Evolutionary conservation across 2,888 invertebrate species (phyloP).

Genomic region (Drosophila formosana): DNA sequence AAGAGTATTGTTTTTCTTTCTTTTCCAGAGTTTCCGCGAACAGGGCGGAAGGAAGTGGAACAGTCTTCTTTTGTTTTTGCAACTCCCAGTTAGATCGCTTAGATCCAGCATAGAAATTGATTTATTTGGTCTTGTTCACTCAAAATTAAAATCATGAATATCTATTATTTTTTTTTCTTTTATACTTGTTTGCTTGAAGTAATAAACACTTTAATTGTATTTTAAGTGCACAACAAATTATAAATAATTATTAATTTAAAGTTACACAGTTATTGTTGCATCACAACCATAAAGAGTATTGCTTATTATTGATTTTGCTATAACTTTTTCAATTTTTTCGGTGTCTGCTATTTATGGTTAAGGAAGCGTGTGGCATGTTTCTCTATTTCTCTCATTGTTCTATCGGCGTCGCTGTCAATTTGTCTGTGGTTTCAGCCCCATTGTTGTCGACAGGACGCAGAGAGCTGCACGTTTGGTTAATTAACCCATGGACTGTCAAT

Average conservation of each 20-base stretch:
- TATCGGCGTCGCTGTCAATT: neutral
- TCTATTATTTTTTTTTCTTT: too few relatives aligned
- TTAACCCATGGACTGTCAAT: slow-evolving; percentile 55
- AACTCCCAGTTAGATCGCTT: neutral
- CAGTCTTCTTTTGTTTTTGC: neutral
- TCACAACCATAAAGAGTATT: too few relatives aligned
- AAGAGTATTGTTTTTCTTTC: slow-evolving; percentile 65
- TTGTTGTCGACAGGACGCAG: slow-evolving; percentile 6
- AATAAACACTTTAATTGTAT: too few relatives aligned
- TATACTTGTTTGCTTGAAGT: too few relatives aligned
- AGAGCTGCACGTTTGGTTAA: slow-evolving; percentile 39
- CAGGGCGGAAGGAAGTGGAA: slow-evolving; percentile 14
- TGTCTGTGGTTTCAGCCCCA: slow-evolving; percentile 23
- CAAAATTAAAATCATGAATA: too few relatives aligned
- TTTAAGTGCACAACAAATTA: too few relatives aligned
- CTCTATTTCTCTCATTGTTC: too few relatives aligned
- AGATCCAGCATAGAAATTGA: neutral
- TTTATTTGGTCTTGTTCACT: too few relatives aligned
- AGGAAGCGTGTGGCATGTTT: neutral
- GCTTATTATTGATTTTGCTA: too few relatives aligned
- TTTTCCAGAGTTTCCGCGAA: slow-evolving; percentile 28
- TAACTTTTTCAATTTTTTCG: too few relatives aligned
- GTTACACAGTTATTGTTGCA: too few relatives aligned
- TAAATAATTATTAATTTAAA: too few relatives aligned
- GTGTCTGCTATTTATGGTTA: slow-evolving; percentile 9